phyloP scores from a whole-genome alignment of 1,140 invertebrate species.

The Teleogryllus occipitalis region DNA sequence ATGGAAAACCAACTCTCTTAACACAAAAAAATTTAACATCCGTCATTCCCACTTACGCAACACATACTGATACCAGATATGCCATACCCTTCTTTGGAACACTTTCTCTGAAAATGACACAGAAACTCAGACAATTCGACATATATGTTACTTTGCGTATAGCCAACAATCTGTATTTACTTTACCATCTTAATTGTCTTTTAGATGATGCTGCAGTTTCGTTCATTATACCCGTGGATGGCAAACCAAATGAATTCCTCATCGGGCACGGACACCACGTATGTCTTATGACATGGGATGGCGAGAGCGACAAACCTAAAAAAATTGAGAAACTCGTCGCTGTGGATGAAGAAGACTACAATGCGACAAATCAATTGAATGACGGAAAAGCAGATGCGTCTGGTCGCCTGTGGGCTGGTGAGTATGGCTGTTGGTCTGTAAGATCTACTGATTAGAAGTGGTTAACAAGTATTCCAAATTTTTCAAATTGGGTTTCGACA shows the following conservation, averaged over 20 bases:
- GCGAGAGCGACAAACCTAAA: conserved; percentile 21
- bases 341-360: conserved; percentile 29
- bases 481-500: no score
- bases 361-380: conserved; percentile 61
- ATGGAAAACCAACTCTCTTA: no score
- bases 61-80: no score
- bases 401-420: conserved; percentile 71
- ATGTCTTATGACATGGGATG: conserved; percentile 34
- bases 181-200: not conserved
- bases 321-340: conserved; percentile 26
- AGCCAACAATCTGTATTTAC: no score
- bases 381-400: conserved; percentile 77
- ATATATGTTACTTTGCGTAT: not conserved
- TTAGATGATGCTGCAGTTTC: conserved; percentile 30
- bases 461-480: no score
- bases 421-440: no score
- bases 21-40: no score
- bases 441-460: no score
- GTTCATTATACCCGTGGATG: conserved; percentile 37
- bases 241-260: conserved; percentile 30
- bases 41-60: no score
- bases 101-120: no score
- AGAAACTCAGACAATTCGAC: not conserved
- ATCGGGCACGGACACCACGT: conserved; percentile 29
- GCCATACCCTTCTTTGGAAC: no score